Base-by-base conservation (phyloP, 2,888 invertebrate species). In the Eristalinus aeneus region DNA sequence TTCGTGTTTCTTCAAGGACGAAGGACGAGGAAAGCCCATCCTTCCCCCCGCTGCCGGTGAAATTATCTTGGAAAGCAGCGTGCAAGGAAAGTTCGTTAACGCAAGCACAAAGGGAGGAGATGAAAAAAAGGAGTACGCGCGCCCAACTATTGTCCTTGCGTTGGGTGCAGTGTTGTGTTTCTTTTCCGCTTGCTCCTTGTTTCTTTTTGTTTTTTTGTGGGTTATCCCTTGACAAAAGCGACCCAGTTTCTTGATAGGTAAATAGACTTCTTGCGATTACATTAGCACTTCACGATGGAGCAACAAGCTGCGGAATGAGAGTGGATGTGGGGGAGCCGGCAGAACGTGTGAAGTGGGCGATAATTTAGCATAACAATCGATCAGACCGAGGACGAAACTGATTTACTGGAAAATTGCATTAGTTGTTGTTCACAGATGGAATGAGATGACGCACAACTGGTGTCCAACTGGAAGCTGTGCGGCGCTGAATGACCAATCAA, bases 31-130 rank as follows among this genome's bases (percentile, higher is more conserved):
- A 16, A 69, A 34, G 39, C 31, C 73, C 61, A 20, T 27, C 27
- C 11, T 23, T 9, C 6, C 20, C 11, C 69, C 34, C 61, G 69
- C 31, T 76, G 73, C 78, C 65, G 63, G 82, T 11, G 78, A 81
- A 82, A 81, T 81, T 78, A 71, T 86, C 78, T 78, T 82, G 74
- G 61, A 74, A 68, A 77, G 78, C 60, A 77, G 86, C 46, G 46
- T 86, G 77, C 64, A 86, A 71, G 74, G 46, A 77, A 82, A 86
- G 77, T 86, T 86, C 78, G 78, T 82, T 86, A 86, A 86, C 74
- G 74, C 46, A 61, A 67, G 76, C 63, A 68, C 27, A 75, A 60
- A 39, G 61, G 16, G 27, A 22, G 16, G 22, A 16, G 46, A 23
- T 11, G 31, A 31, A 53, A 54, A 34, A 60, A 56, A 63, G 54